Evolutionary conservation across 1,140 invertebrate species (phyloP).

Genomic region (Drosophila nikananu): DNA sequence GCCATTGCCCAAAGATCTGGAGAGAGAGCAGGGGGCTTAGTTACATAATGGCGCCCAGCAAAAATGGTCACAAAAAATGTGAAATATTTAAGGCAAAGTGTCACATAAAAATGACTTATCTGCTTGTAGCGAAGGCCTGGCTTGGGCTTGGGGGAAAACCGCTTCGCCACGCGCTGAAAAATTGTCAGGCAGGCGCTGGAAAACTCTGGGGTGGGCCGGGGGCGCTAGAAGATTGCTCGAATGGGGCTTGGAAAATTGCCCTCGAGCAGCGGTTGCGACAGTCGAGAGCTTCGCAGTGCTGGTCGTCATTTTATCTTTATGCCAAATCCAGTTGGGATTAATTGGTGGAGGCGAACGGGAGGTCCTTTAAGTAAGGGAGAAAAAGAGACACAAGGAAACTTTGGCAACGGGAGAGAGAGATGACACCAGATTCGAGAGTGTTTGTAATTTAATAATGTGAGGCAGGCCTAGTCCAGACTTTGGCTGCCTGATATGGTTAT

Average conservation of each 20-base stretch:
- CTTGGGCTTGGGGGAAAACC: slow-evolving; percentile 53
- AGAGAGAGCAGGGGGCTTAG: slow-evolving; percentile 36
- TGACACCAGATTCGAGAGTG: slow-evolving; percentile 56
- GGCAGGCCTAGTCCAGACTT: slow-evolving; percentile 49
- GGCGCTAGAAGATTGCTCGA: slow-evolving; percentile 15
- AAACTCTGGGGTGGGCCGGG: slow-evolving; percentile 21
- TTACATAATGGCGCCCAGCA: slow-evolving; percentile 61
- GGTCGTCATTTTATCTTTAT: slow-evolving; percentile 80
- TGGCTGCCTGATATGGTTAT: slow-evolving; percentile 59
- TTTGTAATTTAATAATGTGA: slow-evolving; percentile 80
- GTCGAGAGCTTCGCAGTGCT: slow-evolving; percentile 34
- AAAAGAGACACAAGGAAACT: background rate
- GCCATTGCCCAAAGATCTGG: slow-evolving; percentile 65
- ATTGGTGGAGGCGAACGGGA: slow-evolving; percentile 65
- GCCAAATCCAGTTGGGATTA: slow-evolving; percentile 83
- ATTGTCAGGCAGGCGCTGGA: slow-evolving; percentile 66
- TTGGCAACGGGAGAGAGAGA: slow-evolving; percentile 6
- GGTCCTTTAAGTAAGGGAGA: slow-evolving; percentile 5
- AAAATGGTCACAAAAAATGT: slow-evolving; percentile 73
- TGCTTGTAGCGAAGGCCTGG: slow-evolving; percentile 75
- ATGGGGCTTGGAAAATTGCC: slow-evolving; percentile 59
- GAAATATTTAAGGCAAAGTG: slow-evolving; percentile 85
- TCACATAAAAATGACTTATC: slow-evolving; percentile 85
- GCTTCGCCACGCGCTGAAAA: slow-evolving; percentile 73
- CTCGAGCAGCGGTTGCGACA: slow-evolving; percentile 53